A percentile compares a stretch with the other conserved stretches of the same genome.
Conservation (phyloP, 2,797 vertebrate genomes). For the Syngnathus rostellatus region DNA sequence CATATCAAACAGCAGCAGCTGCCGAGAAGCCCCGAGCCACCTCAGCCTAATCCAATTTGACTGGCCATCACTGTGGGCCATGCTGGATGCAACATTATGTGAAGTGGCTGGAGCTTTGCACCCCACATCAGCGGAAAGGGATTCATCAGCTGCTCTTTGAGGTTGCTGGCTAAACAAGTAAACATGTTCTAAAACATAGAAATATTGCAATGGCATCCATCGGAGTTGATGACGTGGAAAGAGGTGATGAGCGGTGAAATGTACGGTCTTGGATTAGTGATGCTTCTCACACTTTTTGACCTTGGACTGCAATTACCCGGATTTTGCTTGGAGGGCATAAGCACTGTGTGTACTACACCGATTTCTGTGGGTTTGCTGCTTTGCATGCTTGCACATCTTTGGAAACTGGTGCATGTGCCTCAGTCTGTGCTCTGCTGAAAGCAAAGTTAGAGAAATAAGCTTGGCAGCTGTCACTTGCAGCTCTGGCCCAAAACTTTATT, state of each 20-base stretch:
- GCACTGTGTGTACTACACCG: slow-evolving; percentile 24
- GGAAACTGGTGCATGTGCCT: slow-evolving; percentile 46
- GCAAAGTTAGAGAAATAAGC: slow-evolving; percentile 59
- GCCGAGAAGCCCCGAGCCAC: slow-evolving; percentile 69
- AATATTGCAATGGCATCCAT: background rate
- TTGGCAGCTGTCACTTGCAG: slow-evolving; percentile 68
- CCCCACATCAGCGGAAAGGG: slow-evolving; percentile 56
- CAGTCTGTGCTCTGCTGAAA: slow-evolving; percentile 47
- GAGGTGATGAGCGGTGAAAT: background rate
- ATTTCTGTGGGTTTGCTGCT: slow-evolving; percentile 31
- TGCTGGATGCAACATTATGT: slow-evolving; percentile 68
- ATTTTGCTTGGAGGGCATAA: slow-evolving; percentile 11
- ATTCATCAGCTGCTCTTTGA: slow-evolving; percentile 61
- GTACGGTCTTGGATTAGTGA: background rate
- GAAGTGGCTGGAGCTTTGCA: slow-evolving; percentile 66
- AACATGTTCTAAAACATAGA: slow-evolving; percentile 19
- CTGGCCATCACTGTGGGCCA: slow-evolving; percentile 73
- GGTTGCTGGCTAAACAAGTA: slow-evolving; percentile 40
- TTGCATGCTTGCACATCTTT: slow-evolving; percentile 39
- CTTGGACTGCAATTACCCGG: slow-evolving; percentile 1
- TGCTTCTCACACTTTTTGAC: background rate
- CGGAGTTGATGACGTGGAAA: background rate
- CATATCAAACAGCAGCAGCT: slow-evolving; percentile 75
- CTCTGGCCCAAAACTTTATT: slow-evolving; percentile 34
- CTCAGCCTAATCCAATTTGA: slow-evolving; percentile 77